Evolutionary conservation across 92 coral and sea anemone genomes (phyloP).

Genomic region (Micromussa lordhowensis): DNA sequence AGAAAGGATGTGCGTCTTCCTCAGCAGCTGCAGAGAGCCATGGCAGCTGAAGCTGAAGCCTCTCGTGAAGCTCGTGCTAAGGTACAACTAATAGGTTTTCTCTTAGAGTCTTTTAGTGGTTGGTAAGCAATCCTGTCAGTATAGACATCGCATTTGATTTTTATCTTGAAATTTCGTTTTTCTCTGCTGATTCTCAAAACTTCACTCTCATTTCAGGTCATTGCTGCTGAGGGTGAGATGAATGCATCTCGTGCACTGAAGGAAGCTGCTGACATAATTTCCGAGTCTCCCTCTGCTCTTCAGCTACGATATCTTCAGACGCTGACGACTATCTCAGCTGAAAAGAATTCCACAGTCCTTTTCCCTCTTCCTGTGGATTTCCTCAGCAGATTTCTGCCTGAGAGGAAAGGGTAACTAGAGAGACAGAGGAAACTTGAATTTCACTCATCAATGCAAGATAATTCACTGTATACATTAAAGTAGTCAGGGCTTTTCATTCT

Average conservation of each 20-base stretch:
- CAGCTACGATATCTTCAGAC: slow-evolving; percentile 95
- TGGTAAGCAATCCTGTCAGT: background rate
- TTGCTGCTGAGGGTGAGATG: slow-evolving; percentile 95
- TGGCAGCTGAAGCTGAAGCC: slow-evolving; percentile 96
- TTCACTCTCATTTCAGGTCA: slow-evolving; percentile 57
- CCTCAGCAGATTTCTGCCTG: slow-evolving; percentile 65
- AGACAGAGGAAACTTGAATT: background rate
- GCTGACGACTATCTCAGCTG: slow-evolving; percentile 76
- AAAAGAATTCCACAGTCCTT: slow-evolving; percentile 64
- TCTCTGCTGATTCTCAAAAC: background rate
- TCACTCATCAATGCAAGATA: background rate
- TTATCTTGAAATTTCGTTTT: background rate
- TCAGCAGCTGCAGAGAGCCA: slow-evolving; percentile 94
- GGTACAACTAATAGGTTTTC: slow-evolving; percentile 41
- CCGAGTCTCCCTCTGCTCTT: slow-evolving; percentile 86
- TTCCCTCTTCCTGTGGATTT: slow-evolving; percentile 76
- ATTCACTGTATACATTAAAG: background rate
- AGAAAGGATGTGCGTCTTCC: slow-evolving; percentile 96
- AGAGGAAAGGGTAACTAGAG: slow-evolving; percentile 10
- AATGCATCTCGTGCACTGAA: slow-evolving; percentile 90
- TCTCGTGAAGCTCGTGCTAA: slow-evolving; percentile 94
- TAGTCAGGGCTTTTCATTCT: background rate
- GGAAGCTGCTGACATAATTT: slow-evolving; percentile 88
- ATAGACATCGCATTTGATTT: background rate
- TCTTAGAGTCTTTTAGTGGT: background rate